Conservation (phyloP, 2,797 vertebrate genomes). For the Phataginus tricuspis region DNA sequence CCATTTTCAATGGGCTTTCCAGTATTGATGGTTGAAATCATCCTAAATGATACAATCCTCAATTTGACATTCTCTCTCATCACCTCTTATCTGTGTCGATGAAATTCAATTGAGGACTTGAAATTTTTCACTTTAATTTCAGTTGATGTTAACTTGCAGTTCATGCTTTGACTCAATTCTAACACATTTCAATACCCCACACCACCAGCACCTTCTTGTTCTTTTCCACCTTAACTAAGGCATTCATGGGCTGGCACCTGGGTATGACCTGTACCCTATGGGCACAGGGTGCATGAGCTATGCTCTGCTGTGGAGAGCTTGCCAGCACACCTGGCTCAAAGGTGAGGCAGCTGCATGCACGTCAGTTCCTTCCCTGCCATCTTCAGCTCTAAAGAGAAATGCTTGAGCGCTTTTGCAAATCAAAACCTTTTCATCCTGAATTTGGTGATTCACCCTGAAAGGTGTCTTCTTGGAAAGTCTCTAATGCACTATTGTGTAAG, state of each 20-base stretch:
- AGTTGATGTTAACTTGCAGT: neutral
- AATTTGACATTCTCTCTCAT: neutral
- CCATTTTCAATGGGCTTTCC: neutral
- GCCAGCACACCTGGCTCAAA: constrained; percentile 58
- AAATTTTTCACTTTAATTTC: constrained; percentile 36
- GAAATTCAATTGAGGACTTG: neutral
- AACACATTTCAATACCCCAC: neutral
- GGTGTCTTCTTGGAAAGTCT: constrained; percentile 76
- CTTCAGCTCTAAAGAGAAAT: constrained; percentile 61
- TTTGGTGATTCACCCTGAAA: constrained; percentile 73
- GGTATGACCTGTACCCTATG: constrained; percentile 38
- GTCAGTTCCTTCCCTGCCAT: constrained; percentile 51
- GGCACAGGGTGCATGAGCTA: neutral
- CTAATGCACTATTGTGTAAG: constrained; percentile 70
- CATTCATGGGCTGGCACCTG: neutral
- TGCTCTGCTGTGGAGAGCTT: neutral
- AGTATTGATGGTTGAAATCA: neutral
- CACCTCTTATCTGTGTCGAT: neutral
- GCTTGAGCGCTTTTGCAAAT: constrained; percentile 72
- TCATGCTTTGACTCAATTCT: neutral
- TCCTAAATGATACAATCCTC: neutral
- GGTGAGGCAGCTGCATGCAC: constrained; percentile 26
- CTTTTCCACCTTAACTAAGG: constrained; percentile 28
- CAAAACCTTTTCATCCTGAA: constrained; percentile 73
- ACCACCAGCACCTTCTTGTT: neutral